Evolutionary conservation across 1,140 invertebrate genomes (phyloP).

Genomic region (Leptinotarsa texana): DNA sequence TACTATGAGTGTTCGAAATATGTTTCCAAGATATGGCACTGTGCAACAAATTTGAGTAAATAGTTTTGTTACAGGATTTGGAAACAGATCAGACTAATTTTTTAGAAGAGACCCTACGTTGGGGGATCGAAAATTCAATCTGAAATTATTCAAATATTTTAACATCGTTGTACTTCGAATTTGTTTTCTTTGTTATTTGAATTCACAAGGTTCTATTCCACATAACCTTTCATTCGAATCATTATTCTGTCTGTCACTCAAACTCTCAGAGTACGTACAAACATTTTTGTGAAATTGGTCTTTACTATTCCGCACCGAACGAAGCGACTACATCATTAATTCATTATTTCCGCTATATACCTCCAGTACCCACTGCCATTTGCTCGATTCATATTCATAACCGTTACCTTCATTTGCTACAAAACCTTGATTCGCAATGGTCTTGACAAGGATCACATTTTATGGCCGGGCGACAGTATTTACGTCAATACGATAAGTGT

Average conservation of each 20-base stretch:
- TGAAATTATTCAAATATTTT: too few species aligned
- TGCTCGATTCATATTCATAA: slow-evolving; percentile 11
- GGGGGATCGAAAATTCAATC: too few species aligned
- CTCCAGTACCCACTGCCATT: slow-evolving; percentile 3
- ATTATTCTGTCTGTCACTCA: background rate
- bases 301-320: background rate
- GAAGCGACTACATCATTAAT: slow-evolving; percentile 13
- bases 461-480: background rate
- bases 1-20: too few species aligned
- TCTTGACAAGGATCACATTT: background rate
- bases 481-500: background rate
- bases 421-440: slow-evolving; percentile 3
- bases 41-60: too few species aligned
- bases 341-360: slow-evolving; percentile 15
- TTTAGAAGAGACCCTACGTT: too few species aligned
- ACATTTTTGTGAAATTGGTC: slow-evolving; percentile 2
- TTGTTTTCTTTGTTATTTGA: too few species aligned
- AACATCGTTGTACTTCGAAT: too few species aligned
- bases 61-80: too few species aligned
- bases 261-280: background rate
- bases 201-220: too few species aligned
- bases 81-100: too few species aligned
- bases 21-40: too few species aligned
- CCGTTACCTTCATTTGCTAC: slow-evolving; percentile 12
- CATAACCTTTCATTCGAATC: background rate